These are phyloP conservation scores for Pristis pectinata DNA, from an alignment of 2,797 vertebrate genomes.

Conservation along the genomic window DNA sequence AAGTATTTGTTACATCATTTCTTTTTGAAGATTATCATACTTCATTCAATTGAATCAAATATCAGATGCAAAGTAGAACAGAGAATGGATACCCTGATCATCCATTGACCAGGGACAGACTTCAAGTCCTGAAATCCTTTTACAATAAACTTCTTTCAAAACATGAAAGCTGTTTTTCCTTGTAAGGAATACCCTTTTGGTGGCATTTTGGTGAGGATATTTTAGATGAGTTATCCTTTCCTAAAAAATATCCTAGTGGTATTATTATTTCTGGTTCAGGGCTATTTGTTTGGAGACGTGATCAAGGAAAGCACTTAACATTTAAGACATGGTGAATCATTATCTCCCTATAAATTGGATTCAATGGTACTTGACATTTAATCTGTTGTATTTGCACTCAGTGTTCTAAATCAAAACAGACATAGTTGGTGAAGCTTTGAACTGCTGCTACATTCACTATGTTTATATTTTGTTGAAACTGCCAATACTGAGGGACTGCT, in stretches of 20 bases:
- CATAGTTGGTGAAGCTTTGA: not conserved
- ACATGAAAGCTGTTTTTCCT: not conserved
- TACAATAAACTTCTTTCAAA: not conserved
- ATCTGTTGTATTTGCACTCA: not conserved
- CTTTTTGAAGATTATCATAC: no score
- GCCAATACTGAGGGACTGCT: not conserved
- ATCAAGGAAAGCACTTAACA: not conserved
- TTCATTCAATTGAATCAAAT: no score
- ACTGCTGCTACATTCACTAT: not conserved
- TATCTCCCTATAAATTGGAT: constrained; percentile 1
- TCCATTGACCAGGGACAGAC: no score
- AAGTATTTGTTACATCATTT: no score
- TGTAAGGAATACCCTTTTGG: not conserved
- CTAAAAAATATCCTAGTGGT: not conserved
- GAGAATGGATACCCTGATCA: no score
- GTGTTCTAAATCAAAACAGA: not conserved
- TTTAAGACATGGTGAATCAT: not conserved
- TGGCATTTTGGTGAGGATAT: not conserved
- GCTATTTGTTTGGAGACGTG: not conserved
- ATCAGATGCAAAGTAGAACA: no score
- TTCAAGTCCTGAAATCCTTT: not conserved
- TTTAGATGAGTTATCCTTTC: not conserved
- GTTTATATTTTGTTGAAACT: not conserved
- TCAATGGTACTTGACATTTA: not conserved
- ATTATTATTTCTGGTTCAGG: constrained; percentile 1